Percentiles rank a stretch among this genome's conserved stretches.
Conservation (phyloP, 2,113 vertebrate species). For the Zingel zingel region DNA sequence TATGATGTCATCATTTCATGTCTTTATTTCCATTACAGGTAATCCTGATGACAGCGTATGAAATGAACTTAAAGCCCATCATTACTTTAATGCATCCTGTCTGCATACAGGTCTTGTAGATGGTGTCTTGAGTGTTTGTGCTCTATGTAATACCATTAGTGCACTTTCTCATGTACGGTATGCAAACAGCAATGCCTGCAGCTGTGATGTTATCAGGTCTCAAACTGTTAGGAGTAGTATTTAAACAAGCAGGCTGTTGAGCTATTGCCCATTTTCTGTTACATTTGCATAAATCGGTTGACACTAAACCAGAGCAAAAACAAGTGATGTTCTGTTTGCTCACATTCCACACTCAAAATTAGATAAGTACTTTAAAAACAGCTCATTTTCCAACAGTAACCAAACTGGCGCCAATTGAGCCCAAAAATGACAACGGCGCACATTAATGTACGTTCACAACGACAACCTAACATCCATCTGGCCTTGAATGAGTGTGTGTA, state of each 20-base stretch:
- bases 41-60: constrained; percentile 40
- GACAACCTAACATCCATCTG: constrained; percentile 7
- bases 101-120: constrained; percentile 28
- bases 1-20: constrained; percentile 5
- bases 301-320: constrained; percentile 56
- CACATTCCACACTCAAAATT: constrained; percentile 46
- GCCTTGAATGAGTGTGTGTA: constrained; percentile 37
- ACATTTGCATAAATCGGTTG: constrained; percentile 75
- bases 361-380: constrained; percentile 47
- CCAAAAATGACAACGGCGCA: constrained; percentile 27
- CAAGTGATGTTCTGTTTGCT: constrained; percentile 62
- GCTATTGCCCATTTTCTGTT: constrained; percentile 44
- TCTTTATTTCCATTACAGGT: constrained; percentile 57
- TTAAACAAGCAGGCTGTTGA: constrained; percentile 52
- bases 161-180: constrained; percentile 14
- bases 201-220: constrained; percentile 57
- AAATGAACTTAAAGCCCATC: constrained; percentile 37
- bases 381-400: constrained; percentile 29
- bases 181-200: constrained; percentile 33
- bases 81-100: constrained; percentile 54
- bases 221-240: constrained; percentile 41
- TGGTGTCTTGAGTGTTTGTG: constrained; percentile 5
- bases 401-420: constrained; percentile 32
- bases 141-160: constrained; percentile 29
- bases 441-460: constrained; percentile 11